Evolutionary conservation across 2,888 invertebrate species (phyloP).

Genomic region (Sympetrum striolatum): DNA sequence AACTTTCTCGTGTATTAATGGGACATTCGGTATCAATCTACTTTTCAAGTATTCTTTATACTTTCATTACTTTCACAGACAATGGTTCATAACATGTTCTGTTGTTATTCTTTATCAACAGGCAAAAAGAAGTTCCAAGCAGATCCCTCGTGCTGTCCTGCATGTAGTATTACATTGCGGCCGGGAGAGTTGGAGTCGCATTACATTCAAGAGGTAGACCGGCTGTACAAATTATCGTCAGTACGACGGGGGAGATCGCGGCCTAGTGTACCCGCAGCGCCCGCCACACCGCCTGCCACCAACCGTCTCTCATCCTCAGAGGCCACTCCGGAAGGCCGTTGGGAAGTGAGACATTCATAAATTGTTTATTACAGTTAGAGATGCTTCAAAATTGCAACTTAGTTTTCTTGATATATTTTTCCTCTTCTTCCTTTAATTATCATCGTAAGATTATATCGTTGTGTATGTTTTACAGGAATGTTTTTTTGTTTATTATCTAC

Average conservation of each 20-base stretch:
- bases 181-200: constrained; percentile 85
- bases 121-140: constrained; percentile 68
- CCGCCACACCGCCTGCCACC: not conserved
- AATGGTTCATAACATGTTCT: too few species aligned
- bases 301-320: constrained; percentile 55
- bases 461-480: too few species aligned
- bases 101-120: not conserved
- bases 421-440: too few species aligned
- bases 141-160: constrained; percentile 83
- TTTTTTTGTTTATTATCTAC: too few species aligned
- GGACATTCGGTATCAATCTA: too few species aligned
- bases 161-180: constrained; percentile 84
- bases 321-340: constrained; percentile 67
- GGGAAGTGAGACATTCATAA: constrained; percentile 65
- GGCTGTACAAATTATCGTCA: constrained; percentile 67
- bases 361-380: too few species aligned
- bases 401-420: too few species aligned
- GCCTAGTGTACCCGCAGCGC: constrained; percentile 54
- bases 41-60: too few species aligned
- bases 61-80: too few species aligned
- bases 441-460: too few species aligned
- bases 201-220: constrained; percentile 79
- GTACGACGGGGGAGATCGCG: constrained; percentile 51
- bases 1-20: too few species aligned
- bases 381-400: too few species aligned